phyloP scores from a whole-genome alignment of 2,113 vertebrate genomes.

The Lamprotornis superbus region DNA sequence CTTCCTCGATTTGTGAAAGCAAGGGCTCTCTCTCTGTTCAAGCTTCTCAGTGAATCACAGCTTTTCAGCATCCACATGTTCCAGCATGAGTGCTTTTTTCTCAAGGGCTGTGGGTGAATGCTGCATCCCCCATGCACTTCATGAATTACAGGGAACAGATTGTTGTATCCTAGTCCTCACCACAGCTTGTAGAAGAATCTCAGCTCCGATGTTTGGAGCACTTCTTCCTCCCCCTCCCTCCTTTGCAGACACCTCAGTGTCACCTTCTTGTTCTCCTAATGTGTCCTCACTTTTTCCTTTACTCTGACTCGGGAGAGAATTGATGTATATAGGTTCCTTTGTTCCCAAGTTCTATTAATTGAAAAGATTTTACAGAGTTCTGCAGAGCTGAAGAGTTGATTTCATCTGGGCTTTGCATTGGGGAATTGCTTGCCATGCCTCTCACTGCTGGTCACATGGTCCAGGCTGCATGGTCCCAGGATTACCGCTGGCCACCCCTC shows the following conservation, averaged over 20 bases:
- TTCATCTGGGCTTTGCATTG: accelerated
- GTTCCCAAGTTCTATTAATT: background rate
- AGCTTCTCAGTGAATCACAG: background rate
- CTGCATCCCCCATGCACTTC: background rate
- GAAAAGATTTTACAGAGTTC: background rate
- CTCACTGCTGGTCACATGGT: background rate
- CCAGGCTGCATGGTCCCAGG: accelerated
- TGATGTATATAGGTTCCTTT: background rate
- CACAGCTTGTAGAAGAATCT: background rate
- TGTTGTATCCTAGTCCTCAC: background rate
- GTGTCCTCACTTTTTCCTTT: background rate
- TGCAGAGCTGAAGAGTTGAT: background rate
- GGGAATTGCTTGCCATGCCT: background rate
- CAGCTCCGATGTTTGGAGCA: accelerated
- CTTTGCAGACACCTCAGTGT: accelerated
- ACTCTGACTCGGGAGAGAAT: background rate
- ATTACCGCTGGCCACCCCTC: too few relatives aligned
- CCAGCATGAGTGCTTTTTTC: background rate
- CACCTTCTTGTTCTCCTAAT: accelerated
- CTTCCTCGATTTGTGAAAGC: accelerated
- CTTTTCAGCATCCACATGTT: background rate
- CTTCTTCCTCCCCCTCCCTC: background rate
- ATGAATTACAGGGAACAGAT: background rate
- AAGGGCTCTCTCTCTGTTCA: background rate
- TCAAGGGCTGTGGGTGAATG: background rate